These are phyloP conservation scores for Watsonalla cultraria DNA, from an alignment of 2,888 invertebrate genomes.

Conservation along the genomic window DNA sequence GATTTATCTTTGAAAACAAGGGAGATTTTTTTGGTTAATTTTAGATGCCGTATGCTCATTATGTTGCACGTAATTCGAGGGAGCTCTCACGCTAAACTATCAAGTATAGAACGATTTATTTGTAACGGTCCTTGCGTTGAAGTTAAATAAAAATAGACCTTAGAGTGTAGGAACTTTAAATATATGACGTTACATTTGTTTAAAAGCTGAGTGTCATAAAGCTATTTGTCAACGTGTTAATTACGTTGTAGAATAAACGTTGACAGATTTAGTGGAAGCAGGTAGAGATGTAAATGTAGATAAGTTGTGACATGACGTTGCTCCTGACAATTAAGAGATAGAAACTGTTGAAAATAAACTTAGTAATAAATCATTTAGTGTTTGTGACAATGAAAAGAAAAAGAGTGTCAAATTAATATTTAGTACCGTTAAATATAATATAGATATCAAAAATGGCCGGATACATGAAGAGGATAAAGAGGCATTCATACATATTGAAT, in stretches of 20 bases:
- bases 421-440: slow-evolving; percentile 30
- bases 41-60: slow-evolving; percentile 44
- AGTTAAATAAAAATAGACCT: slow-evolving; percentile 59
- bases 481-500: slow-evolving; percentile 64
- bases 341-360: slow-evolving; percentile 25
- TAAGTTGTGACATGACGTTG: slow-evolving; percentile 55
- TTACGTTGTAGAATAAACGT: slow-evolving; percentile 54
- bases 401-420: slow-evolving; percentile 57
- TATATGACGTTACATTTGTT: slow-evolving; percentile 58
- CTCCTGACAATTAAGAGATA: slow-evolving; percentile 34
- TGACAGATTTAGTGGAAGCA: slow-evolving; percentile 61
- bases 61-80: slow-evolving; percentile 51
- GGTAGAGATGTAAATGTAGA: slow-evolving; percentile 39
- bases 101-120: slow-evolving; percentile 43
- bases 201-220: slow-evolving; percentile 54
- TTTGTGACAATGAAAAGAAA: slow-evolving; percentile 59
- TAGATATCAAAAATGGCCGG: slow-evolving; percentile 55
- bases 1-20: slow-evolving; percentile 54
- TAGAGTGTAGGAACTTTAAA: slow-evolving; percentile 42
- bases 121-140: slow-evolving; percentile 36
- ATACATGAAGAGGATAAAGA: slow-evolving; percentile 54
- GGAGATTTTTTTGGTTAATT: slow-evolving; percentile 47
- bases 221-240: slow-evolving; percentile 71
- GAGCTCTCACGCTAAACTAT: slow-evolving; percentile 37
- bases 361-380: slow-evolving; percentile 35